Base-by-base conservation (phyloP, 2,113 vertebrate genomes). In the Aegithalos caudatus region DNA sequence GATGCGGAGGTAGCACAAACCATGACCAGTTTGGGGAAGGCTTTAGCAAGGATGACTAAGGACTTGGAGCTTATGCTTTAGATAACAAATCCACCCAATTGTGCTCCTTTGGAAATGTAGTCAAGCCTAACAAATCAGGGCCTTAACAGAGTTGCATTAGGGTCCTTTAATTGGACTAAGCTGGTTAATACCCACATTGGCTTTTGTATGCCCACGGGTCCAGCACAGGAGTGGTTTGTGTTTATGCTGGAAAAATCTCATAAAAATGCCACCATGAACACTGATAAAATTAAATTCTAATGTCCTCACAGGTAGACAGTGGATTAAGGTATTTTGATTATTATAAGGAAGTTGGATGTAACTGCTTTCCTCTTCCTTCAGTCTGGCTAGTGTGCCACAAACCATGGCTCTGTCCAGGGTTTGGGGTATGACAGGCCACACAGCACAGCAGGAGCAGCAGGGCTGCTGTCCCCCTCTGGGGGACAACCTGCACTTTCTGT, bases 121-220 rank as follows among this genome's bases (percentile, higher is more conserved):
- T 92, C 92, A 77, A 91, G 96, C 94, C 90, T 87, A 87, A 94
- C 91, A 95, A 92, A 83, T 94, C 66, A 17, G 92, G 60, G 67
- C 77, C 94, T 90, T 87, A 45, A 44, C 58, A 64, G 58, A 47
- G 38, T 57, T 95, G 74, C 45, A 23, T 95, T 85, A 93, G 92
- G 83, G 78, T 91, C 74, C 44, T 88, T 94, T 96, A 97, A 97
- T 97, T 97, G 95, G 95, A 67, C 94, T 97, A 97, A 97, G 92
- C 91, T 94, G 82, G 87, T 95, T 97, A 97, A 97, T 94, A 87
- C 70, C 58, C 51, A 29, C 21, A 12, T 8, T 86, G 88, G 67
- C n/a, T 70, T 76, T 86, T 56, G 38, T 76, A 29, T 47, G 42
- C 90, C 56, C 44, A 22, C 27, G 74, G 62, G 83, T 76, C 57